Percentiles rank a stretch among this genome's conserved stretches.
These are phyloP conservation scores for Mylabris phalerata DNA, from an alignment of 1,140 invertebrate genomes.

Conservation along the genomic window DNA sequence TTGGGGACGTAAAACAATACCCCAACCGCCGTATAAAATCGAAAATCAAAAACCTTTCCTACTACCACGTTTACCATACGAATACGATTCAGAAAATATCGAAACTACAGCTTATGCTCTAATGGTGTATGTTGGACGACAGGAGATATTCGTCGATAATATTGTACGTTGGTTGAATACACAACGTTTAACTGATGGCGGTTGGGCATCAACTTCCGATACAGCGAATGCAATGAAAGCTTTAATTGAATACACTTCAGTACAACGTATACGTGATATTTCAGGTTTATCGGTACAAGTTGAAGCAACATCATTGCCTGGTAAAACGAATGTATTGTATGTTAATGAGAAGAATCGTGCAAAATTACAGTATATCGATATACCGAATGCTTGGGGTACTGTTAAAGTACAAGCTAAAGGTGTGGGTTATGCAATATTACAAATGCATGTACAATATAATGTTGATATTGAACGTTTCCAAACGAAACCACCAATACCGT, in stretches of 20 bases:
- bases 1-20: slow-evolving; percentile 73
- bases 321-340: slow-evolving; percentile 49
- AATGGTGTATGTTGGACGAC: slow-evolving; percentile 77
- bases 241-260: slow-evolving; percentile 81
- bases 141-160: slow-evolving; percentile 70
- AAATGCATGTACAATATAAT: slow-evolving; percentile 93
- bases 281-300: slow-evolving; percentile 72
- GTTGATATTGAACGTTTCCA: slow-evolving; percentile 83
- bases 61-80: slow-evolving; percentile 77
- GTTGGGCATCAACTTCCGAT: slow-evolving; percentile 90
- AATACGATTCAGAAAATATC: slow-evolving; percentile 86
- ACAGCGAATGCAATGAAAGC: slow-evolving; percentile 84
- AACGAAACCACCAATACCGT: slow-evolving; percentile 70
- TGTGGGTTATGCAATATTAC: slow-evolving; percentile 83
- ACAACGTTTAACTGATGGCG: slow-evolving; percentile 84
- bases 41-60: slow-evolving; percentile 89
- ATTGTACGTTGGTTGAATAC: slow-evolving; percentile 92
- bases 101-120: slow-evolving; percentile 89
- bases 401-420: slow-evolving; percentile 85
- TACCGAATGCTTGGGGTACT: slow-evolving; percentile 87
- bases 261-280: slow-evolving; percentile 80
- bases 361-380: slow-evolving; percentile 66
- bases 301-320: slow-evolving; percentile 76
- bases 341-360: slow-evolving; percentile 73
- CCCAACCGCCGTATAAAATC: slow-evolving; percentile 70